Conservation (phyloP, 1,140 invertebrate genomes). For the Pachyrhynchus sulphureomaculatus region DNA sequence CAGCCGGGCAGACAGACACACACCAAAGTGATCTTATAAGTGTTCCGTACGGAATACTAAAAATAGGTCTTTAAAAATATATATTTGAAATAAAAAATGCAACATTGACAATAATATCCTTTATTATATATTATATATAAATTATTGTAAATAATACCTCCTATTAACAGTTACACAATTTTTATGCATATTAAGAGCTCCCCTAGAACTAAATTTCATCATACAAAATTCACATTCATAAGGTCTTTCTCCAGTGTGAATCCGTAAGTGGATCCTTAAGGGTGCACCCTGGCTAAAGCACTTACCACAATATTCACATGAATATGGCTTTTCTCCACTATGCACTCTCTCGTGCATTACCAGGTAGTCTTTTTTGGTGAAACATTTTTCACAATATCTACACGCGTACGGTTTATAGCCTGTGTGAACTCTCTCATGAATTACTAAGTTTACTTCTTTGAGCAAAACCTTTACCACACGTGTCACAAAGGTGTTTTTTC, state of each 20-base stretch:
- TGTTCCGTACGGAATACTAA: too few species aligned
- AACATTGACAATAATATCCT: too few species aligned
- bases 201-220: slow-evolving; percentile 39
- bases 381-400: slow-evolving; percentile 57
- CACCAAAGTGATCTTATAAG: too few species aligned
- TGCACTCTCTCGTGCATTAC: slow-evolving; percentile 60
- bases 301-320: slow-evolving; percentile 57
- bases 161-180: slow-evolving; percentile 41
- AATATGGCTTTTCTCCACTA: slow-evolving; percentile 58
- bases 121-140: too few species aligned
- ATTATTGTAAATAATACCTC: too few species aligned
- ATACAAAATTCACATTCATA: slow-evolving; percentile 44
- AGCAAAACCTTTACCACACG: slow-evolving; percentile 56
- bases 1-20: too few species aligned
- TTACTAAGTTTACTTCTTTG: slow-evolving; percentile 60
- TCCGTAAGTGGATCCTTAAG: slow-evolving; percentile 55
- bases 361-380: slow-evolving; percentile 58
- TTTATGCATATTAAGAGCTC: slow-evolving; percentile 45
- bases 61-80: too few species aligned
- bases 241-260: slow-evolving; percentile 47
- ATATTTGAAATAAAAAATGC: background rate
- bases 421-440: slow-evolving; percentile 62
- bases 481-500: slow-evolving; percentile 47
- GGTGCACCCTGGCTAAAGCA: slow-evolving; percentile 53
- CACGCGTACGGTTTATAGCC: slow-evolving; percentile 56